Base-by-base conservation (phyloP, 2,888 invertebrate species). In the Kuschelorhynchus macadamiae region DNA sequence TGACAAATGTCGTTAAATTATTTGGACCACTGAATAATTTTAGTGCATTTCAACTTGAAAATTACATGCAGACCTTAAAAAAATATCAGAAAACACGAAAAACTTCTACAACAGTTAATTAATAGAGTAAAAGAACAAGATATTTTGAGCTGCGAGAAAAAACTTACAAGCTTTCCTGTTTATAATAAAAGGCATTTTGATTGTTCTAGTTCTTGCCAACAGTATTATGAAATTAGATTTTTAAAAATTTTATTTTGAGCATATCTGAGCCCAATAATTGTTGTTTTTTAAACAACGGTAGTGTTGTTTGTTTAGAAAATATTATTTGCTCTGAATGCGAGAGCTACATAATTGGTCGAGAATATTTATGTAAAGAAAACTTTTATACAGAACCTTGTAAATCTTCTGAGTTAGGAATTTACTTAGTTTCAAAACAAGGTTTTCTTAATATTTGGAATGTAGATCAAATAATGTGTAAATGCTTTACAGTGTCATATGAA, bases 301-400 rank as follows among this genome's bases (percentile, higher is more conserved):
- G n/a, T n/a, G 30, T 66, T 47, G 33, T 60, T 2, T 41, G 21
- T 39, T 46, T 66, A 12, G n/a, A 55, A 53, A 60, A 66, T 66
- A 57, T 57, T 52, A 39, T 75, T 14, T n/a, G 63, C 0, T 3
- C 25, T 5, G 55, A 67, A 2, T 75, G 76, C 61, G 50, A 62
- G 14, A 64, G 12, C 25, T 20, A 33, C 18, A 39, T 46, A 50
- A 20, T 56, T n/a, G 53, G 55, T 25, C 20, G 32, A 17, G 44
- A n/a, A 33, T 47, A 21, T 47, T 36, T 30, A 14, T 41, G 1
- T 16, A 36, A 39, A 32, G 56, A 46, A 50, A 65, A 65, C 32
- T 59, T 50, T 44, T 52, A 65, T 49, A 33, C 17, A n/a, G 20
- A 56, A 41, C 65, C 57, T 57, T 57, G 65, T 57, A 21, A 39